Evolutionary conservation across 2,113 vertebrate species (phyloP), one percentile per base, ranked within the genome.

Genomic region (Percopsis transmontana): DNA sequence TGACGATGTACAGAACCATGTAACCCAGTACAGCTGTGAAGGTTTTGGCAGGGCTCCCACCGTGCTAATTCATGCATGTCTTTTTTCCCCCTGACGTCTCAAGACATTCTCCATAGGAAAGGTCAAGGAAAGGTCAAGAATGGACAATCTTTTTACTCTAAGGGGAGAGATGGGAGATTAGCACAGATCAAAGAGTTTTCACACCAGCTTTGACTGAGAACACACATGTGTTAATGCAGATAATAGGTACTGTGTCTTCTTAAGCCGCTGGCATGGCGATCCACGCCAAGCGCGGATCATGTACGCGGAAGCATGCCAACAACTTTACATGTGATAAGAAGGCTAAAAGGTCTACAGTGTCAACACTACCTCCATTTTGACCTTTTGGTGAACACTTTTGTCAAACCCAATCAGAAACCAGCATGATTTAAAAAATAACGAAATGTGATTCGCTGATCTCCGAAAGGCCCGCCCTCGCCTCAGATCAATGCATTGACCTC

Each of bases 381-480:
- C 42, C 42, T 45, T 45, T 33, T 33, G 27, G 27, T 33, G 27
- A 33, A 48, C 6, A 10, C 13, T 48, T 18, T n/a, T 51, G 23
- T 16, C 42, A 45, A 3, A 45, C 42, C 42, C 42, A 2, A 45
- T 16, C 42, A 45, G 12, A 45, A 12, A 12, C 42, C 42, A 45
- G 42, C 10, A 2, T 5, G 15, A 33, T 33, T 33, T 33, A 6
- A 1, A 33, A 33, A 33, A n/a, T n/a, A 5, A 33, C 27, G 1
- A 6, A 33, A 68, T 51, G 58, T 58, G 41, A 55, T 20, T 42
- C 20, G 16, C 58, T 72, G 51, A 63, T 58, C 73, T 10, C 14
- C 2, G 16, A 20, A 59, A 19, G 54, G 40, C 47, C 58, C 60
- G 33, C 55, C 70, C 42, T 45, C 58, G 70, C 54, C 52, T 56